A percentile compares a stretch with the other conserved stretches of the same genome.
Conservation (phyloP, 92 coral and sea anemone genomes). For the Chrysogorgia sp. region DNA sequence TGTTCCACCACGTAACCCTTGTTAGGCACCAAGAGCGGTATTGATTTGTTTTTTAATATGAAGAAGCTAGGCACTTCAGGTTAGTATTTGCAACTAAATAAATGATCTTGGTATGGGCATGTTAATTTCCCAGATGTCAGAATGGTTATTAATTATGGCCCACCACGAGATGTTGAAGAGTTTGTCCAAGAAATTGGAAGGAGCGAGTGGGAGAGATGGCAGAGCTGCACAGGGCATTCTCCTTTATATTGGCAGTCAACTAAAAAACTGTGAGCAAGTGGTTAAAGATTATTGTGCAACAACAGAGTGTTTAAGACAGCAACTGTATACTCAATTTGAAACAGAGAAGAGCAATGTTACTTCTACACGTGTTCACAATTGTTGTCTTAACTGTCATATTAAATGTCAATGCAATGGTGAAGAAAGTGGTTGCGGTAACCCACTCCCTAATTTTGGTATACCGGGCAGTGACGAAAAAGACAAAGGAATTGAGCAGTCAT, state of each 20-base stretch:
- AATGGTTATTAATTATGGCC: constrained; percentile 42
- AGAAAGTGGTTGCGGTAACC: not conserved
- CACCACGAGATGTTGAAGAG: constrained; percentile 32
- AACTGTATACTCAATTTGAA: too few species aligned
- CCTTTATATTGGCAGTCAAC: not conserved
- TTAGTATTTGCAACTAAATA: constrained; percentile 25
- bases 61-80: constrained; percentile 17
- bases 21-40: constrained; percentile 40
- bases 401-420: too few species aligned
- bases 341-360: too few species aligned
- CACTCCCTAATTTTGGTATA: not conserved
- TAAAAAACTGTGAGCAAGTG: not conserved
- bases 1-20: constrained; percentile 61
- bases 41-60: constrained; percentile 14
- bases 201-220: constrained; percentile 23
- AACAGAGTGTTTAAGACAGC: not conserved
- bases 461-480: not conserved
- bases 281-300: constrained; percentile 6
- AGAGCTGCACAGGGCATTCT: not conserved
- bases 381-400: too few species aligned
- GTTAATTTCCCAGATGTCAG: constrained; percentile 28
- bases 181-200: constrained; percentile 38
- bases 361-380: too few species aligned
- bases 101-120: constrained; percentile 27
- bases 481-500: not conserved